A percentile compares a stretch with the other conserved stretches of the same genome.
phyloP scores from a whole-genome alignment of 2,113 vertebrate species.

The Merops nubicus region DNA sequence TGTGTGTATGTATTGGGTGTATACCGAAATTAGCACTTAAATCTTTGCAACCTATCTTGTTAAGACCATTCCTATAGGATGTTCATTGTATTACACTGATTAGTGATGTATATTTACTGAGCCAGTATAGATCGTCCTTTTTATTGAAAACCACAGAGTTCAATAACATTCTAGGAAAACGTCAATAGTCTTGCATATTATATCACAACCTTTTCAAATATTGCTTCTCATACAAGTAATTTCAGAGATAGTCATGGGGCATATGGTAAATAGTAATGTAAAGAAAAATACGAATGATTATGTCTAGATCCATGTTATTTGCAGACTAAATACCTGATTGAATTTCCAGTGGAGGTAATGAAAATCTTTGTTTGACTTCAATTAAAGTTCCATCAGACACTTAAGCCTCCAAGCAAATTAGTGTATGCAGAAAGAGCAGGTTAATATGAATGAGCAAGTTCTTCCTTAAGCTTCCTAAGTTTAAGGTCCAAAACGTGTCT shows the following conservation, averaged over 20 bases:
- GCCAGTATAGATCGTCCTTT: neutral
- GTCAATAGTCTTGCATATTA: neutral
- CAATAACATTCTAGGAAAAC: neutral
- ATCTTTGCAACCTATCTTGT: neutral
- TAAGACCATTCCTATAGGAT: neutral
- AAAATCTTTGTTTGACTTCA: conserved; percentile 32
- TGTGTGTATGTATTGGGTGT: neutral
- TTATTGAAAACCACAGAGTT: neutral
- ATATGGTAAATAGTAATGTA: neutral
- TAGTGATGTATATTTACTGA: neutral
- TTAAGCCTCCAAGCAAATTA: neutral
- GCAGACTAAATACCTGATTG: neutral
- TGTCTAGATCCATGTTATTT: conserved; percentile 1
- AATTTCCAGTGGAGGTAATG: neutral
- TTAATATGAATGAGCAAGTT: neutral
- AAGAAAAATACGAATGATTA: neutral
- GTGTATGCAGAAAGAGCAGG: neutral
- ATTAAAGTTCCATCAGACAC: neutral
- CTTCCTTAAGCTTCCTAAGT: neutral
- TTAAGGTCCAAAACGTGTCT: neutral
- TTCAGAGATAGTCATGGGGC: neutral
- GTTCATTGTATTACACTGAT: neutral
- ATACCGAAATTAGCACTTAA: neutral
- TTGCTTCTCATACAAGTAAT: neutral
- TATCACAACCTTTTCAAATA: conserved; percentile 26